Percentiles rank a stretch among this genome's conserved stretches.
Evolutionary conservation across 2,888 invertebrate genomes (phyloP).

Genomic region (Myopa testacea): DNA sequence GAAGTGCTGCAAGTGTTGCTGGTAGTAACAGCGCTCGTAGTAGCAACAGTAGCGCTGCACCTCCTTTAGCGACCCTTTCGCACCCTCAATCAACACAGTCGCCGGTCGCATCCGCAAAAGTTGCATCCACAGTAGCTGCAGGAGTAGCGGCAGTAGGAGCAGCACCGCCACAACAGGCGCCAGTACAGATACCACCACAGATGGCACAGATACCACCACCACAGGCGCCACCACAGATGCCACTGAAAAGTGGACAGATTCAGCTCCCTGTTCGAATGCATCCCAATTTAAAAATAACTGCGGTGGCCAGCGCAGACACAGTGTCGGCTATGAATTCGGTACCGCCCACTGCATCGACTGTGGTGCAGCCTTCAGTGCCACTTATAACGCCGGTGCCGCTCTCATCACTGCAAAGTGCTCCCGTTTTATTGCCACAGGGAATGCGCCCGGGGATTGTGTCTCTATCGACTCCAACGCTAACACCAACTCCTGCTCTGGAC

Average conservation of each 20-base stretch:
- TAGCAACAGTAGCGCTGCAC: not conserved
- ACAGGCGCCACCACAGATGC: not conserved
- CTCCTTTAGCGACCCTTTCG: not conserved
- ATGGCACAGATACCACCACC: not conserved
- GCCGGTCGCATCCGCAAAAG: not conserved
- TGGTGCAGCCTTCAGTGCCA: conserved; percentile 33
- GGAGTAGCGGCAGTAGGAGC: not conserved
- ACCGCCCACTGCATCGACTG: not conserved
- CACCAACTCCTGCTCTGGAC: conserved; percentile 1
- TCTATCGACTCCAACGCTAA: not conserved
- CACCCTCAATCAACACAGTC: too few species aligned
- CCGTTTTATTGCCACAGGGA: not conserved
- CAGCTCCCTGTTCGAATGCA: conserved; percentile 52
- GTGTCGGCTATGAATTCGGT: conserved; percentile 29
- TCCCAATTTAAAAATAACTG: conserved; percentile 56
- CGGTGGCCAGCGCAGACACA: conserved; percentile 53
- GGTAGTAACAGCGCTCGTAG: not conserved
- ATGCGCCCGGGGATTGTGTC: not conserved
- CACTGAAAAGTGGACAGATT: conserved; percentile 37
- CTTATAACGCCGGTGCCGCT: conserved; percentile 49
- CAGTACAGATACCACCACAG: not conserved
- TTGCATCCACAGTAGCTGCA: not conserved
- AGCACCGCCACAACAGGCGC: not conserved
- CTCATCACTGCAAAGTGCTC: conserved; percentile 45
- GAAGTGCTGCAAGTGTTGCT: conserved; percentile 40